Percentiles rank a stretch among this genome's conserved stretches.
These are phyloP conservation scores for Philaenus spumarius DNA, from an alignment of 1,140 invertebrate genomes.

Conservation along the genomic window DNA sequence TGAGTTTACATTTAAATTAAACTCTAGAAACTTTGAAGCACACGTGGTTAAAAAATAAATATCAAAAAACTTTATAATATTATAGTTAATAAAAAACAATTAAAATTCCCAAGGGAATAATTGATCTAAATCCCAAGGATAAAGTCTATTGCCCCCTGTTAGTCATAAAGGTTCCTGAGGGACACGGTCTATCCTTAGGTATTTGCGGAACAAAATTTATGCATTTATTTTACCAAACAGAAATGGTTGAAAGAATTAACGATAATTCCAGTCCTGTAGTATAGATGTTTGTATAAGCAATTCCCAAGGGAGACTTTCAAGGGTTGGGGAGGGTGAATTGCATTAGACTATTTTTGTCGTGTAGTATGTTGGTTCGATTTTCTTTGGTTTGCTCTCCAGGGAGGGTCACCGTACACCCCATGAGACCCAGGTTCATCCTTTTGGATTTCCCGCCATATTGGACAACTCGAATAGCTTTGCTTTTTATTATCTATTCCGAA, in stretches of 20 bases:
- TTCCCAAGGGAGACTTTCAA: background rate
- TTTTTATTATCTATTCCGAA: no score
- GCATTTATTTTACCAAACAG: no score
- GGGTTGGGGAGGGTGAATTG: constrained; percentile 8
- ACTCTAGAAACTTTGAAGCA: no score
- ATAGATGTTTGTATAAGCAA: background rate
- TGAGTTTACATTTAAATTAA: no score
- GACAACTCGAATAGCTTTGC: constrained; percentile 6
- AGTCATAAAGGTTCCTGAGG: background rate
- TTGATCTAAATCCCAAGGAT: background rate
- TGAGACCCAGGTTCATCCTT: constrained; percentile 38
- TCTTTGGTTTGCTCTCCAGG: constrained; percentile 16
- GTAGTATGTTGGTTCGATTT: constrained; percentile 12
- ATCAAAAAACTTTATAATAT: no score
- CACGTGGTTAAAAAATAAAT: no score
- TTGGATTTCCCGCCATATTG: background rate
- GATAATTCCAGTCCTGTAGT: no score
- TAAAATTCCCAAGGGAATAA: constrained; percentile 13
- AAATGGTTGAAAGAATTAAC: no score
- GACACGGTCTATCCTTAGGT: background rate
- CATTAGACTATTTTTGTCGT: constrained; percentile 22
- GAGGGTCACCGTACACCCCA: constrained; percentile 30
- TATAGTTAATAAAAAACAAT: no score
- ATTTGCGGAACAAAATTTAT: no score
- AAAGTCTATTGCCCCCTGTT: background rate